phyloP scores from a whole-genome alignment of 2,888 invertebrate genomes.

The Acleris laterana region DNA sequence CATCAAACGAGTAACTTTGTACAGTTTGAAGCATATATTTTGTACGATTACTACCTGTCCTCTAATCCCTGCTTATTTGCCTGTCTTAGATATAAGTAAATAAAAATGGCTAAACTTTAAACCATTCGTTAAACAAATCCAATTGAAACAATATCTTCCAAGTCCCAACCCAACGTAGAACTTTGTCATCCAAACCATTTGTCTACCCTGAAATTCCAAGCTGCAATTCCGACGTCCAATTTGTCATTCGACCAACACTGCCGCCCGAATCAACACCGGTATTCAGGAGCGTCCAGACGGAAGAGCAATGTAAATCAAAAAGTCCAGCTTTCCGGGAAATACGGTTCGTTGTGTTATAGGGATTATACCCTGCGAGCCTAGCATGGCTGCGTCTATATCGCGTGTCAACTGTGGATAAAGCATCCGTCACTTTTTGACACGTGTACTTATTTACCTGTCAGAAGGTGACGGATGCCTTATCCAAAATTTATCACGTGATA shows the following conservation, averaged over 20 bases:
- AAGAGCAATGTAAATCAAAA: slow-evolving; percentile 24
- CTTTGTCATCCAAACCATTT: slow-evolving; percentile 6
- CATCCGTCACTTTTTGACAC: too few species aligned
- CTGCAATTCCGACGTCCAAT: slow-evolving; percentile 18
- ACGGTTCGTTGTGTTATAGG: background rate
- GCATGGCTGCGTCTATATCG: too few species aligned
- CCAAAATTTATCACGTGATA: too few species aligned
- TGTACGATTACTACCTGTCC: too few species aligned
- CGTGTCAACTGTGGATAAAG: too few species aligned
- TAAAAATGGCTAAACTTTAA: background rate
- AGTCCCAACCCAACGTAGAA: background rate
- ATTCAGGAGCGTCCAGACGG: slow-evolving; percentile 7
- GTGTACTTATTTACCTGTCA: too few species aligned
- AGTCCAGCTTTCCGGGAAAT: background rate
- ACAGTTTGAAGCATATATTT: too few species aligned
- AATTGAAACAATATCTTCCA: background rate
- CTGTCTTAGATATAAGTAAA: too few species aligned
- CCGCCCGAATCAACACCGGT: slow-evolving; percentile 23
- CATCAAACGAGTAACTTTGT: too few species aligned
- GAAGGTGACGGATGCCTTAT: too few species aligned
- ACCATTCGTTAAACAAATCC: background rate
- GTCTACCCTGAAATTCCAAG: slow-evolving; percentile 6
- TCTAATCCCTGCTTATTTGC: too few species aligned
- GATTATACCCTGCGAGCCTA: too few species aligned
- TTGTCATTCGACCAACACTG: slow-evolving; percentile 26